Base-by-base conservation (phyloP, 1,140 invertebrate species). In the Drosophila neocordata region DNA sequence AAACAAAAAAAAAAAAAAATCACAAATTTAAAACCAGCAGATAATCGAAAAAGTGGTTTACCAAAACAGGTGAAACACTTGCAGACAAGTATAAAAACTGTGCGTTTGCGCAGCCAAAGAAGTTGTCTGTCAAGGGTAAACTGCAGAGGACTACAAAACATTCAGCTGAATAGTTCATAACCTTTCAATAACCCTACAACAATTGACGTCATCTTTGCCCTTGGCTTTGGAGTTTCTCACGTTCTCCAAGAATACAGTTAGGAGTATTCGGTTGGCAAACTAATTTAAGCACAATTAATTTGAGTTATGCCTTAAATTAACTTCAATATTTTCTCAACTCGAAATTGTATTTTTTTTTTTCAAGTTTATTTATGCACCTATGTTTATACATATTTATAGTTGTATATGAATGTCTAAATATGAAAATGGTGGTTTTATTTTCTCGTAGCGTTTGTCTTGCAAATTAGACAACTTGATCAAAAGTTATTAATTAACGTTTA, bases 401-500 rank as follows among this genome's bases (percentile, higher is more conserved):
- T 48, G 20, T 53, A 13, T 24, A 58, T 51, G 20, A 1, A 15
- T 34, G 24, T 35, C 12, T 72, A 9, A 69, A 27, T 44, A 48
- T 63, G 27, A 58, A 22, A 41, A 9, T 18, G 63, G 51, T 20
- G 56, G 56, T 69, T 64, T 64, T 57, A 12, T 41, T 56, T 65
- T 60, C 67, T 77, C 20, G 51, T 60, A 44, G 71, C 70, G 67
- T 67, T 79, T 75, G 62, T 55, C 24, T 53, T 70, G 53, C 55
- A 58, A 75, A 73, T 79, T 69, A 78, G 51, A 78, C 55, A 52
- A 34, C 63, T 79, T 75, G 63, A 79, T 79, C 67, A 71, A 75
- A 80, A 62, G 67, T 60, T 77, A 41, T 76, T 71, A 71, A 71
- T 75, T 48, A 80, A 61, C 59, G 20, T 63, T 64, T 78, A 62